Evolutionary conservation across 2,888 invertebrate species (phyloP).

Genomic region (Andrena fulva): DNA sequence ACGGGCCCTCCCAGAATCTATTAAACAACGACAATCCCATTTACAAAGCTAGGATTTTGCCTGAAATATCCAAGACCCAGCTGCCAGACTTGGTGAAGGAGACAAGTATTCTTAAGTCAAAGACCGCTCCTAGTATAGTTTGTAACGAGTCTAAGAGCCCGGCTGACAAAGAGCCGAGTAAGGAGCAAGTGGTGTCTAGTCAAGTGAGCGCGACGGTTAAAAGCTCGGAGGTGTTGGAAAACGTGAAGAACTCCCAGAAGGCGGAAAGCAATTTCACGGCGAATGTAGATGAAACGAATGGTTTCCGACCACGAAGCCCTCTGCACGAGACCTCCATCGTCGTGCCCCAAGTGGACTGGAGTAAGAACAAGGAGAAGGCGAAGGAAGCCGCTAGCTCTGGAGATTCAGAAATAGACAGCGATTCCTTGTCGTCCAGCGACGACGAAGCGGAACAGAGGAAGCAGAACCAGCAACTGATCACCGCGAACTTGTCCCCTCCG

Average conservation of each 20-base stretch:
- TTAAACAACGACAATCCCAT: slow-evolving; percentile 42
- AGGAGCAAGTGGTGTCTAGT: slow-evolving; percentile 58
- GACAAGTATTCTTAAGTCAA: slow-evolving; percentile 80
- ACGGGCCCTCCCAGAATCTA: slow-evolving; percentile 47
- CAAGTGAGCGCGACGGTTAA: slow-evolving; percentile 33
- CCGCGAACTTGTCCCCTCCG: slow-evolving; percentile 86
- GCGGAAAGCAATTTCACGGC: slow-evolving; percentile 23
- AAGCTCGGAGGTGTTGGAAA: slow-evolving; percentile 22
- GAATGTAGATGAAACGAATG: slow-evolving; percentile 50
- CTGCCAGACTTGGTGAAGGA: slow-evolving; percentile 82
- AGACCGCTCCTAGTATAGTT: slow-evolving; percentile 79
- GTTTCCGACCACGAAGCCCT: slow-evolving; percentile 86
- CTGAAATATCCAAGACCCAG: slow-evolving; percentile 72
- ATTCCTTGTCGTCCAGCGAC: slow-evolving; percentile 86
- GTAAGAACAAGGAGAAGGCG: slow-evolving; percentile 84
- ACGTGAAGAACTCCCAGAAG: slow-evolving; percentile 36
- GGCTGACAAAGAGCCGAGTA: slow-evolving; percentile 41
- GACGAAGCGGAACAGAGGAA: slow-evolving; percentile 77
- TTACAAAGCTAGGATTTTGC: slow-evolving; percentile 48
- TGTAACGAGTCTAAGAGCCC: slow-evolving; percentile 62
- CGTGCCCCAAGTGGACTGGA: slow-evolving; percentile 88
- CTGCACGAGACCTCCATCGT: slow-evolving; percentile 88
- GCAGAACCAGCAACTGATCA: slow-evolving; percentile 51
- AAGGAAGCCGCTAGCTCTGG: slow-evolving; percentile 78
- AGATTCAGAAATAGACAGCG: slow-evolving; percentile 87